Evolutionary conservation across 1,140 invertebrate species (phyloP).

Genomic region (Halictus rubicundus): DNA sequence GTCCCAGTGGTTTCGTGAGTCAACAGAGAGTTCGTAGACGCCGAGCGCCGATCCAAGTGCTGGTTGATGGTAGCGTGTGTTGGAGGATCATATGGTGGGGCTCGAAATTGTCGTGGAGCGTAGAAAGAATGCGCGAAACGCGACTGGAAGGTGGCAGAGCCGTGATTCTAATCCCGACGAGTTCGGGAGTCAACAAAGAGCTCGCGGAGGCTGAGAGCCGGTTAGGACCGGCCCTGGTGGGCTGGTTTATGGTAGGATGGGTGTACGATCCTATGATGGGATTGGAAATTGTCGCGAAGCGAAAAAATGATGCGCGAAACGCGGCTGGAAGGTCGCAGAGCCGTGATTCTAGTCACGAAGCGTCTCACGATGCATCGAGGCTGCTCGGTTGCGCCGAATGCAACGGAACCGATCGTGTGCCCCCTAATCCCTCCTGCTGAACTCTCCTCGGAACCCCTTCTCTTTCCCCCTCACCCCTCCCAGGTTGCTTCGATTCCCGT

Average conservation of each 20-base stretch:
- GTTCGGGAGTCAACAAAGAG: neutral
- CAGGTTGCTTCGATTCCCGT: neutral
- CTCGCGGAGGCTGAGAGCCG: too few species aligned
- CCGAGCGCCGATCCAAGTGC: too few species aligned
- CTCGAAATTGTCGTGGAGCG: conserved; percentile 9
- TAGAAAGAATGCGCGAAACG: conserved; percentile 33
- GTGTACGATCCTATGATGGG: conserved; percentile 2
- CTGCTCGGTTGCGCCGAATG: conserved; percentile 74
- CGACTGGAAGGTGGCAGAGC: conserved; percentile 43
- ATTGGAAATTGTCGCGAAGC: conserved; percentile 21
- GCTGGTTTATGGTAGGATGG: too few species aligned
- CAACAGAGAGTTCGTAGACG: neutral
- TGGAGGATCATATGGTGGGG: conserved; percentile 30
- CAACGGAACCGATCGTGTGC: conserved; percentile 66
- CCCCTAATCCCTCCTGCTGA: conserved; percentile 57
- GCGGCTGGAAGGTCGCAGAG: conserved; percentile 42
- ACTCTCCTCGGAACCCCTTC: conserved; percentile 26
- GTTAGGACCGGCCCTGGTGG: too few species aligned
- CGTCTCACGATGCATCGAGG: conserved; percentile 77
- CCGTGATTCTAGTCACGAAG: conserved; percentile 77
- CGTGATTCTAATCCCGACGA: conserved; percentile 78
- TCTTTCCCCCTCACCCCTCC: neutral
- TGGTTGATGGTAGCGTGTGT: too few species aligned
- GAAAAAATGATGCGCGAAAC: conserved; percentile 35
- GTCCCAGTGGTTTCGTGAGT: neutral